Evolutionary conservation across 30 jellyfish, hydroid and myxozoan genomes (phyloP), one percentile per base, ranked within the genome.

Genomic region (Aurelia sp.): DNA sequence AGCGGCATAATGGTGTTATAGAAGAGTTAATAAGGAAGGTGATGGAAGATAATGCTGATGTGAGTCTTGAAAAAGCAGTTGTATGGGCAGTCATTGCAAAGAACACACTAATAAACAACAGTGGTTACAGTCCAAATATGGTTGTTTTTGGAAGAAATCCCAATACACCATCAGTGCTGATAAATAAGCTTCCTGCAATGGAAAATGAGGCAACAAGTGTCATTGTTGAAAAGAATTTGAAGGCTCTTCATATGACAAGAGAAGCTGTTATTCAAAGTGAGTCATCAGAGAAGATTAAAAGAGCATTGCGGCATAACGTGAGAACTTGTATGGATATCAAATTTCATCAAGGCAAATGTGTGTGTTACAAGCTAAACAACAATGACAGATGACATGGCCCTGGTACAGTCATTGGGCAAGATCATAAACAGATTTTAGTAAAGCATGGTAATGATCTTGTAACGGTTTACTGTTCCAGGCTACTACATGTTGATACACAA

Each of bases 401-500:
- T 4, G 67, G 67, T 15, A 20, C 27, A 58, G 67, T 58, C 27
- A 58, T 58, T 58, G 67, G 67, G 3, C 20, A 58, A 20, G 67
- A 58, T 15, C 27, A 50, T 40, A 44, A 72, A 41, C 67, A 44
- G 55, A 50, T 72, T 33, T 50, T 72, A 72, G 84, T 72, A 2
- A 72, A 72, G 41, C 84, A 72, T 72, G 84, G 84, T 44, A 50
- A 50, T 72, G 69, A 72, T 16, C 69, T 40, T 72, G 84, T 72
- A 50, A 72, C 72, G 69, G 84, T 72, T 50, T 6, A 38, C 48
- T 38, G 48, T 38, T 38, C 48, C 8, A 38, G 48, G 48, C 48
- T 38, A 38, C 7, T 38, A 38, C 48, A 38, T 38, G 48, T 38
- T 38, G 48, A 38, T 38, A 38, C 48, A 38, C 48, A 38, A 38